A percentile compares a stretch with the other conserved stretches of the same genome.
phyloP scores from a whole-genome alignment of 2,797 vertebrate species.

The Jordanella pulchra region DNA sequence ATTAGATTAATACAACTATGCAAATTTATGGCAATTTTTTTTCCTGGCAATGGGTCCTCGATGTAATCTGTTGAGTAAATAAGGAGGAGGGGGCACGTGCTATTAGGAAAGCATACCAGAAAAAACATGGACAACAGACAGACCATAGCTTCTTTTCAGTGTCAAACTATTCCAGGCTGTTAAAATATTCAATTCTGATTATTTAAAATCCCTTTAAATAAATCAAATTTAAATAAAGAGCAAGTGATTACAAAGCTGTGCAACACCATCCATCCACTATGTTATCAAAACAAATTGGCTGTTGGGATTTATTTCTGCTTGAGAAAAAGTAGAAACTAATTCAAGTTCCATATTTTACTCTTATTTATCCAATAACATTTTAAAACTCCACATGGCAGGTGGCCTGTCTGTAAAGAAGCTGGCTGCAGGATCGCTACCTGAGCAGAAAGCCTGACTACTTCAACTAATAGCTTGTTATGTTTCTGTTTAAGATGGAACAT shows the following conservation, averaged over 20 bases:
- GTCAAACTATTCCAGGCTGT: not conserved
- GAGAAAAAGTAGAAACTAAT: not conserved
- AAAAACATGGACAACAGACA: not conserved
- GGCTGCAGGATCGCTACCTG: not conserved
- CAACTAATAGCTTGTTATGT: too few relatives aligned
- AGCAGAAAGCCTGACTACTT: too few relatives aligned
- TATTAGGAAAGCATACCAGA: not conserved
- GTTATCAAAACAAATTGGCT: not conserved
- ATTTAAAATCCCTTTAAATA: not conserved
- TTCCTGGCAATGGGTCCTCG: slow-evolving; percentile 64
- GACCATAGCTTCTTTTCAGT: not conserved
- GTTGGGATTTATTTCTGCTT: not conserved
- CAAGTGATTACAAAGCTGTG: not conserved
- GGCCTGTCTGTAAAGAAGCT: not conserved
- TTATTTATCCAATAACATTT: not conserved
- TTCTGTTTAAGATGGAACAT: too few relatives aligned
- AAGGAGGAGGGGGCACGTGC: slow-evolving; percentile 51
- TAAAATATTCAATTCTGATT: not conserved
- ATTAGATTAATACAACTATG: slow-evolving; percentile 84
- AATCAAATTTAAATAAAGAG: too few relatives aligned
- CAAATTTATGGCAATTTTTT: slow-evolving; percentile 82
- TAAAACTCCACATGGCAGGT: not conserved
- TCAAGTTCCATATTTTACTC: not conserved
- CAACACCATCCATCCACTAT: not conserved
- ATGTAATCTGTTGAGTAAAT: slow-evolving; percentile 78